These are phyloP conservation scores for Trissolcus basalis DNA, from an alignment of 1,140 invertebrate species.

Conservation along the genomic window DNA sequence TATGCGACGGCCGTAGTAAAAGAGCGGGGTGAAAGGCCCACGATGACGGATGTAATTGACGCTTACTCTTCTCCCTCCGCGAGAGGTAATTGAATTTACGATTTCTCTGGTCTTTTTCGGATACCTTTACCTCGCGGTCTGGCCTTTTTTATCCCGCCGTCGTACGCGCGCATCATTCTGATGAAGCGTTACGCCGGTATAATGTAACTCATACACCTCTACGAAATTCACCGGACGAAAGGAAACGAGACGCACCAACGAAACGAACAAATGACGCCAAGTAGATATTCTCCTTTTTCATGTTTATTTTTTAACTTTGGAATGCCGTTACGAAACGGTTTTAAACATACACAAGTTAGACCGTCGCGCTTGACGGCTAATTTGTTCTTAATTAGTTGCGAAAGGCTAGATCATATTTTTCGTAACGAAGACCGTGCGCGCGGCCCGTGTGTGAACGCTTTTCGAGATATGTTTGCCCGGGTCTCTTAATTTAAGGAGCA, in stretches of 20 bases:
- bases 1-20: conserved; percentile 67
- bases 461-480: conserved; percentile 17
- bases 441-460: too few species aligned
- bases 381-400: conserved; percentile 59
- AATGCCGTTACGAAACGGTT: conserved; percentile 25
- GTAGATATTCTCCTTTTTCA: conserved; percentile 13
- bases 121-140: conserved; percentile 31
- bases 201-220: conserved; percentile 48
- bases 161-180: conserved; percentile 38
- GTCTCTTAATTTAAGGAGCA: conserved; percentile 44
- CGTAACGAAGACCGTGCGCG: conserved; percentile 21
- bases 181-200: conserved; percentile 52
- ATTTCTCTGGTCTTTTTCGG: conserved; percentile 62
- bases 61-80: conserved; percentile 55
- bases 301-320: conserved; percentile 29
- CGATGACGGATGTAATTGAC: conserved; percentile 74
- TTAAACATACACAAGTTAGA: conserved; percentile 34
- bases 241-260: conserved; percentile 8
- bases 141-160: neutral
- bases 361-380: conserved; percentile 40
- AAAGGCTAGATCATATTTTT: conserved; percentile 52
- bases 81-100: conserved; percentile 73
- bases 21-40: conserved; percentile 54
- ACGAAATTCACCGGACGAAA: conserved; percentile 36
- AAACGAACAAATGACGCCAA: conserved; percentile 33